Base-by-base conservation (phyloP, 2,797 vertebrate species). In the Falco concolor region DNA sequence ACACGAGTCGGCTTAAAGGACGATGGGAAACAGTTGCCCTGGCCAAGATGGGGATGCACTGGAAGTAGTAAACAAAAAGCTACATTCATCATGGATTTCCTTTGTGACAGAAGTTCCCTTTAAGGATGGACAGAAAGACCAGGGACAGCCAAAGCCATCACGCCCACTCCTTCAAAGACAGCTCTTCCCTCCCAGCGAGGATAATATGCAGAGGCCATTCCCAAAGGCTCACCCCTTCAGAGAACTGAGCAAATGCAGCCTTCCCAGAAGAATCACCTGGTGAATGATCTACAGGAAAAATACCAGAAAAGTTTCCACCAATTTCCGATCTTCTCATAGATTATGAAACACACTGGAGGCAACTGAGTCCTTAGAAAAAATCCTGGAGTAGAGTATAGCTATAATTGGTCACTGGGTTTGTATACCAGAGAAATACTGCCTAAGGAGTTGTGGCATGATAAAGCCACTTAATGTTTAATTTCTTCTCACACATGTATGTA, bases 21-120 rank as follows among this genome's bases (percentile, higher is more conserved):
- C 2, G 12, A 42, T 0, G 0, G 72, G 38, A 94, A 80, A 34
- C 1, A 1, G 23, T 60, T 3, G 8, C 10, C 32, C 0, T 3
- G 27, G 44, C 70, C 63, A 73, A 19, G 12, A 52, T 5, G 15
- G 56, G 28, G 18, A 63, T 59, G 75, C 9, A 44, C 15, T 42
- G 27, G 47, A 83, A 95, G 38, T 67, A 73, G 65, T 42, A 85
- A 88, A 85, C 40, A 60, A 82, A 70, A 38, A 63, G 11, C 36
- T 28, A 40, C 21, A 36, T 21, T 78, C 1, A 0, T 24, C 19
- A 32, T 30, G 17, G 36, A 32, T 63, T 86, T 94, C n/a, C 57
- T 91, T 53, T 53, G 25, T 0, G 0, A 73, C 25, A 78, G 32
- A 88, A 8, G 8, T 64, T 81, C 22, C 20, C 40, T 54, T 69